These are phyloP conservation scores for Phocides pigmalion DNA, from an alignment of 1,140 invertebrate genomes.

Conservation along the genomic window DNA sequence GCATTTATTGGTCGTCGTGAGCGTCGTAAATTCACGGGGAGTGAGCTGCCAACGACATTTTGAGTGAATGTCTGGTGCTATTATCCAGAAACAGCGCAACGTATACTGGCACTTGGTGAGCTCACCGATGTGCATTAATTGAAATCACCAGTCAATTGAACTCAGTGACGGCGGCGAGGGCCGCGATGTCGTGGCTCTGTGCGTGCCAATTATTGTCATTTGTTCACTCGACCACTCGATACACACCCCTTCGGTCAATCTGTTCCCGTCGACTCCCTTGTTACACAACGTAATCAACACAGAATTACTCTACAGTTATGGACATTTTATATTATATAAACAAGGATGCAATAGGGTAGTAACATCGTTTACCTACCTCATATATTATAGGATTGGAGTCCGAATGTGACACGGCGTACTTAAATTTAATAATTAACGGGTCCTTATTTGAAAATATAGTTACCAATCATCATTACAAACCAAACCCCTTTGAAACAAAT, in stretches of 20 bases:
- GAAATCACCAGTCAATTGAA: conserved; percentile 77
- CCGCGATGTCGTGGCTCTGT: conserved; percentile 54
- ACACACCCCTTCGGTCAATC: conserved; percentile 42
- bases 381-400: no score
- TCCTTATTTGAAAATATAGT: no score
- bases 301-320: not conserved
- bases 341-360: not conserved
- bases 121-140: conserved; percentile 71
- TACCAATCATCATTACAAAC: no score
- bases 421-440: no score
- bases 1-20: conserved; percentile 81
- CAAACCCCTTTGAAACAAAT: no score
- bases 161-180: conserved; percentile 49
- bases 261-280: not conserved
- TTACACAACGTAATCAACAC: conserved; percentile 1
- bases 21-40: conserved; percentile 75
- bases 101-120: conserved; percentile 63
- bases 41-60: conserved; percentile 78
- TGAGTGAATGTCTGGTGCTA: conserved; percentile 73
- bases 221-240: conserved; percentile 55
- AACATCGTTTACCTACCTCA: no score
- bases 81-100: conserved; percentile 55
- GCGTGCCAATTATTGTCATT: conserved; percentile 75
- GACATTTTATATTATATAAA: not conserved
- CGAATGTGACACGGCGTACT: no score